phyloP scores from a whole-genome alignment of 2,888 invertebrate species.

The Chalcosyrphus nemorum region DNA sequence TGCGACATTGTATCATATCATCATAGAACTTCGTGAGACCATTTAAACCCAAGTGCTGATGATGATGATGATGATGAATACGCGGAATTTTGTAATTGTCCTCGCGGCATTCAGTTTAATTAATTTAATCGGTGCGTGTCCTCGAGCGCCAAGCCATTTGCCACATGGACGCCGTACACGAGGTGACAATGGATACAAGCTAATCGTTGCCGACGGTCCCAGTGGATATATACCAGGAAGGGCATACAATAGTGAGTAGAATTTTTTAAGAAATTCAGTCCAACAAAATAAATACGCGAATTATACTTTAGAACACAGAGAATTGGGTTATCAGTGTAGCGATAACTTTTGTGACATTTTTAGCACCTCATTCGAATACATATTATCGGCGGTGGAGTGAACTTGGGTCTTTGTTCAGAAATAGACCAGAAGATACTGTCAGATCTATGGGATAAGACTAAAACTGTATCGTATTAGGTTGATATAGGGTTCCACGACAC shows the following conservation, averaged over 20 bases:
- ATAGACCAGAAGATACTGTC: too few relatives aligned
- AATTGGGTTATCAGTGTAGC: constrained; percentile 17
- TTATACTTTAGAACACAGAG: neutral
- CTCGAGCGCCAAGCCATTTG: constrained; percentile 80
- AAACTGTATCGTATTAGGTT: too few relatives aligned
- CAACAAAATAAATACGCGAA: constrained; percentile 13
- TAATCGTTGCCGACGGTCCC: constrained; percentile 90
- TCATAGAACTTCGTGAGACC: constrained; percentile 26
- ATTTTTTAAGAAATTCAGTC: too few relatives aligned
- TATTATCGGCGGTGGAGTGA: too few relatives aligned
- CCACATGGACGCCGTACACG: constrained; percentile 84
- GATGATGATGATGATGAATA: constrained; percentile 44
- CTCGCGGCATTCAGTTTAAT: constrained; percentile 76
- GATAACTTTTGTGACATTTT: constrained; percentile 57
- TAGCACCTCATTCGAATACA: neutral
- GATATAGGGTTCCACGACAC: too few relatives aligned
- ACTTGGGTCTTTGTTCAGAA: too few relatives aligned
- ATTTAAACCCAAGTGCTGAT: constrained; percentile 24
- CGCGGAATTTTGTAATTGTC: constrained; percentile 58
- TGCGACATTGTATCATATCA: constrained; percentile 55
- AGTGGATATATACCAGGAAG: constrained; percentile 92
- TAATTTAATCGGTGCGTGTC: constrained; percentile 78
- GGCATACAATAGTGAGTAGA: constrained; percentile 88
- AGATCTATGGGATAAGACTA: too few relatives aligned
- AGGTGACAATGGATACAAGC: constrained; percentile 93